A percentile compares a stretch with the other conserved stretches of the same genome.
Conservation (phyloP, 2,113 vertebrate species). For the Melanerpes aurifrons region DNA sequence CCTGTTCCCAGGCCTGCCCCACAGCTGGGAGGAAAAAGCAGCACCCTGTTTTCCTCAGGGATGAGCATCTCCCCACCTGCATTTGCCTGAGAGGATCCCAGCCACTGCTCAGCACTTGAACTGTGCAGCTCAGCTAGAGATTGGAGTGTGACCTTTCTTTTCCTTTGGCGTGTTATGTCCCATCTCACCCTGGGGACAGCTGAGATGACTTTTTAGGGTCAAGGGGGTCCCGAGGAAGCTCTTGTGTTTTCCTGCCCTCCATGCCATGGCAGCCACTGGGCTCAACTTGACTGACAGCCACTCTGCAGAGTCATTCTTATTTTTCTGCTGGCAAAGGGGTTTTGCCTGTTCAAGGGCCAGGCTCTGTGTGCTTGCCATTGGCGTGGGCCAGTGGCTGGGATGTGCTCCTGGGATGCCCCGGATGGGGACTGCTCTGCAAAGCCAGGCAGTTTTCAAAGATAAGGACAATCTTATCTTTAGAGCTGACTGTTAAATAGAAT, state of each 20-base stretch:
- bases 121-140: no score
- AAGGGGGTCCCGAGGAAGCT: not conserved
- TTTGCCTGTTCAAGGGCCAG: not conserved
- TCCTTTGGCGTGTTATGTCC: not conserved
- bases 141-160: not conserved
- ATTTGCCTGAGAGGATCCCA: not conserved
- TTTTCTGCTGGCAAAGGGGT: not conserved
- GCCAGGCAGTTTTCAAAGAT: not conserved
- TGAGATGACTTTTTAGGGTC: not conserved
- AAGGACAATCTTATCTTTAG: not conserved
- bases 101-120: fast-evolving
- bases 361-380: not conserved
- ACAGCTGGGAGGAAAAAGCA: not conserved
- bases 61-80: not conserved
- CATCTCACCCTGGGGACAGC: not conserved
- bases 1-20: not conserved
- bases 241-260: not conserved
- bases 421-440: not conserved
- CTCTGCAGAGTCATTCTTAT: not conserved
- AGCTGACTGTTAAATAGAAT: not conserved
- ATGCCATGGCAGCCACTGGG: fast-evolving
- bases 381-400: fast-evolving
- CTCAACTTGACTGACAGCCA: fast-evolving
- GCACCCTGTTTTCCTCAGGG: fast-evolving
- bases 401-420: not conserved